Evolutionary conservation across 2,797 vertebrate genomes (phyloP).

Genomic region (Heteromormyrus szaboi): DNA sequence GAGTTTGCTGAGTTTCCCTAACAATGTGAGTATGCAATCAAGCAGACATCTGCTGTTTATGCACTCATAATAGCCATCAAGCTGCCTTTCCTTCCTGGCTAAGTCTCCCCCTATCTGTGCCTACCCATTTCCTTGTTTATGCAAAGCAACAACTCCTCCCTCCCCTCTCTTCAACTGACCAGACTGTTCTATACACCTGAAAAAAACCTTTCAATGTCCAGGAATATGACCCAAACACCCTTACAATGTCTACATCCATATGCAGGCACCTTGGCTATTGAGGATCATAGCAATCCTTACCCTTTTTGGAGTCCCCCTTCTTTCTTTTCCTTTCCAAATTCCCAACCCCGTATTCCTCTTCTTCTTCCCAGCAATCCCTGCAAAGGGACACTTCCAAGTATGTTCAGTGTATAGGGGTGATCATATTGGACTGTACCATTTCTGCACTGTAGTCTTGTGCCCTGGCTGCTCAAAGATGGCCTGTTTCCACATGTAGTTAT

Average conservation of each 20-base stretch:
- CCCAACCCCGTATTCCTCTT: conserved; percentile 59
- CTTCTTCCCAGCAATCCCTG: conserved; percentile 80
- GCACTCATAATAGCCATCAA: conserved; percentile 31
- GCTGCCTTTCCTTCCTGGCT: conserved; percentile 39
- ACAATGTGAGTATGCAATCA: conserved; percentile 39
- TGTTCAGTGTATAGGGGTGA: conserved; percentile 67
- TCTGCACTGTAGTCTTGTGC: conserved; percentile 32
- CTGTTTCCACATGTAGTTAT: conserved; percentile 14
- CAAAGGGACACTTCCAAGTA: conserved; percentile 73
- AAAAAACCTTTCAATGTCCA: conserved; percentile 34
- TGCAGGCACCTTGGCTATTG: conserved; percentile 29
- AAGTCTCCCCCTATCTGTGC: conserved; percentile 68
- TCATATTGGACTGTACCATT: conserved; percentile 48
- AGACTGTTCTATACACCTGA: conserved; percentile 43
- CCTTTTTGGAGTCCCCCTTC: conserved; percentile 42
- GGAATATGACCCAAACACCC: conserved; percentile 29
- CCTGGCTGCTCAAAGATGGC: conserved; percentile 35
- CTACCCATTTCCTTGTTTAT: conserved; percentile 61
- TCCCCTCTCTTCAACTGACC: conserved; percentile 37
- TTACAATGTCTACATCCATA: conserved; percentile 33
- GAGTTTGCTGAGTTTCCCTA: conserved; percentile 24
- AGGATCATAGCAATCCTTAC: conserved; percentile 56
- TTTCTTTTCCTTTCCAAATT: conserved; percentile 44
- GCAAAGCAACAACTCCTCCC: conserved; percentile 49
- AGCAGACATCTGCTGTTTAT: conserved; percentile 16